phyloP scores from a whole-genome alignment of 2,888 invertebrate species.

The Volucella zonaria region DNA sequence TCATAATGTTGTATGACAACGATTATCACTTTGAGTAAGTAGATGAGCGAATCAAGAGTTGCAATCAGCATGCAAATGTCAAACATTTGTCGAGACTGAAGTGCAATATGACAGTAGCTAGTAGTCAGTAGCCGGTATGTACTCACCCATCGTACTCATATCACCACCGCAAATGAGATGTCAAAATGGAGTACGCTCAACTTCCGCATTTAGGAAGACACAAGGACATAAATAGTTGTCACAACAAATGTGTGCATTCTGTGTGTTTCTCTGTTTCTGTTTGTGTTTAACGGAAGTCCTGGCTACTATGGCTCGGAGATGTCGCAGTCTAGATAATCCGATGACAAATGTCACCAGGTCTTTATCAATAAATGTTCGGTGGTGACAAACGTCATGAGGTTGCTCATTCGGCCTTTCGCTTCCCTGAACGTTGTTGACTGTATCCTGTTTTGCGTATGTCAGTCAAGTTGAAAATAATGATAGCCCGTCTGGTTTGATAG shows the following conservation, averaged over 20 bases:
- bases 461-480: constrained; percentile 48
- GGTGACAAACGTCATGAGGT: constrained; percentile 62
- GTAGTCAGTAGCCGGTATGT: constrained; percentile 16
- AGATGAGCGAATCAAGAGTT: constrained; percentile 39
- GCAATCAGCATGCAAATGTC: constrained; percentile 39
- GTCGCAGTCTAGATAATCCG: constrained; percentile 65
- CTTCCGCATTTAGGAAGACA: constrained; percentile 43
- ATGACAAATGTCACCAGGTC: constrained; percentile 68
- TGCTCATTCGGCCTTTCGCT: constrained; percentile 56
- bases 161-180: constrained; percentile 53
- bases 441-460: constrained; percentile 58
- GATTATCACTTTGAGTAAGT: constrained; percentile 54
- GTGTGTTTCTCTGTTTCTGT: neutral
- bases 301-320: constrained; percentile 37
- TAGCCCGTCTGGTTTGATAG: constrained; percentile 24
- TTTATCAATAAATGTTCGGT: constrained; percentile 68
- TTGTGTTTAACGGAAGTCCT: constrained; percentile 1
- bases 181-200: constrained; percentile 52
- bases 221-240: too few relatives aligned
- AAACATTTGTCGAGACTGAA: constrained; percentile 62
- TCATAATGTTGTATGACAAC: constrained; percentile 10
- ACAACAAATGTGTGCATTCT: too few relatives aligned
- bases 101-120: constrained; percentile 53
- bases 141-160: neutral
- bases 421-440: constrained; percentile 33